Base-by-base conservation (phyloP, 2,113 vertebrate species). In the Gavia stellata region DNA sequence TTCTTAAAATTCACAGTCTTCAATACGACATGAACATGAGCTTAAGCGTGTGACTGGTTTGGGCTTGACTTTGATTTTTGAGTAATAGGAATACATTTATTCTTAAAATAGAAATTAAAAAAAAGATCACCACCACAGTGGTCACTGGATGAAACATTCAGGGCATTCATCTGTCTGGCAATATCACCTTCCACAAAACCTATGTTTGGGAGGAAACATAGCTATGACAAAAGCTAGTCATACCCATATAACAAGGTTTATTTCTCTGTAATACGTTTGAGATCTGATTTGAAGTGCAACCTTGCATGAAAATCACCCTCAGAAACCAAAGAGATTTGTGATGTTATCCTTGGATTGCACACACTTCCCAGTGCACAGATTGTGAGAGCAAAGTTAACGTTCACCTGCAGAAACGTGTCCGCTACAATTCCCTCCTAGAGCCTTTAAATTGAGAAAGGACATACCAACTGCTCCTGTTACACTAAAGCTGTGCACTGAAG, bases 1-100 rank as follows among this genome's bases (percentile, higher is more conserved):
- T 58, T 62, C 75, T 56, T 80, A 62, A 73, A 75, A 73, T 25
- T 63, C 40, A 86, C 1, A 4, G 29, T 84, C 55, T 59, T 74
- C 68, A 47, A 6, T 40, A 23, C 0, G 1, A 53, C 40, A 47
- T 2, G 2, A 82, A 49, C 2, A 1, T 0, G 1, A 49, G 47
- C 50, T 73, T 78, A 49, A n/a, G 18, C 12, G 73, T 20, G 15
- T 53, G 63, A 40, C 9, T 78, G 33, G 33, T 29, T 78, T 73
- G 55, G 29, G 17, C 62, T 68, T 66, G 34, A 63, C 40, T 10
- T 58, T 33, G 0, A 38, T 29, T 83, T 82, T 44, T 84, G 47
- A 78, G 55, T 67, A 67, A 84, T 23, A 58, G 29, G 31, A 71
- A 55, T 25, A 49, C 3, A 33, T 49, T 79, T n/a, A 25, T 58